Conservation (phyloP, 2,113 vertebrate species). For the Brienomyrus longianalis region DNA sequence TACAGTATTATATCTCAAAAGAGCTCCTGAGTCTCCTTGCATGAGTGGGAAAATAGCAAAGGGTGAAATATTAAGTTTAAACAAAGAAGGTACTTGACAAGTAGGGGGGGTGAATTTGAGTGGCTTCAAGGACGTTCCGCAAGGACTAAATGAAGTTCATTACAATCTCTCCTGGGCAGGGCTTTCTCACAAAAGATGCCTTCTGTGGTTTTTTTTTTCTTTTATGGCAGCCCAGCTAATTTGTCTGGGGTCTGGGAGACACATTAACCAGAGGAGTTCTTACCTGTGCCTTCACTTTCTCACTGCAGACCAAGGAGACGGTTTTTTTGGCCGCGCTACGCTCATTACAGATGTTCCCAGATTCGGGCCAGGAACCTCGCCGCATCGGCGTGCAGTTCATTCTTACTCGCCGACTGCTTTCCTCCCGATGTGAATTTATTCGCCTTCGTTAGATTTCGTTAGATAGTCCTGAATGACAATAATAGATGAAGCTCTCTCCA, state of each 20-base stretch:
- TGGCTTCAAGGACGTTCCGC: conserved; percentile 61
- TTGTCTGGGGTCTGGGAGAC: conserved; percentile 58
- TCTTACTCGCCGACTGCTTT: neutral
- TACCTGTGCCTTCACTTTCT: conserved; percentile 45
- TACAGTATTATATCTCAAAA: neutral
- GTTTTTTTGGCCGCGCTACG: conserved; percentile 27
- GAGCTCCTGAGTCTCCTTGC: neutral
- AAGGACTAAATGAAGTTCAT: conserved; percentile 67
- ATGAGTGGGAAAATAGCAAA: neutral
- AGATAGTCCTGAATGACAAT: neutral
- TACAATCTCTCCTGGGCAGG: conserved; percentile 61
- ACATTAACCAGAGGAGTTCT: conserved; percentile 55
- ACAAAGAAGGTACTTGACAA: conserved; percentile 47
- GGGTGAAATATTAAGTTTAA: neutral
- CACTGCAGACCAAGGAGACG: conserved; percentile 51
- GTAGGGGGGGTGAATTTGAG: conserved; percentile 53
- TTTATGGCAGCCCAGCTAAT: conserved; percentile 52
- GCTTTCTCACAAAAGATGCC: conserved; percentile 47
- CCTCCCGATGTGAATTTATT: neutral
- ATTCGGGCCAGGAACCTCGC: neutral
- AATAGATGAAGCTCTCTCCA: neutral
- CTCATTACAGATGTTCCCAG: conserved; percentile 1
- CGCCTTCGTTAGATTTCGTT: neutral
- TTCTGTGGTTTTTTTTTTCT: conserved; percentile 39
- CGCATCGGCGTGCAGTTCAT: neutral